A percentile compares a stretch with the other conserved stretches of the same genome.
These are phyloP conservation scores for Paramuricea clavata DNA, from an alignment of 92 coral and sea anemone species.

Conservation along the genomic window DNA sequence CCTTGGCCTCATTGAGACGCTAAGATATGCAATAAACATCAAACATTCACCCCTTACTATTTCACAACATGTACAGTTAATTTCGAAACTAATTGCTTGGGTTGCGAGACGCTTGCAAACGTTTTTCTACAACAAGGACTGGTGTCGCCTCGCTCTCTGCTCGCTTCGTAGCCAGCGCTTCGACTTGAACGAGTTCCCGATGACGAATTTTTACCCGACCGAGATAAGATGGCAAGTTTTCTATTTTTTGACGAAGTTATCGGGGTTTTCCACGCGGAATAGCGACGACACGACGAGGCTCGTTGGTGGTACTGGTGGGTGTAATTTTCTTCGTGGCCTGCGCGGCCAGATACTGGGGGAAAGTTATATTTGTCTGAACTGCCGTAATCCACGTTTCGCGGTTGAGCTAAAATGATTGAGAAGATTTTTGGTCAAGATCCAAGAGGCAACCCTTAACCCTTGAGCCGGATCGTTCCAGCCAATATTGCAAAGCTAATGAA, in stretches of 20 bases:
- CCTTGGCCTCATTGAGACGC: background rate
- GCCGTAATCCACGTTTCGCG: background rate
- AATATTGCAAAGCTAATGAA: too few species aligned
- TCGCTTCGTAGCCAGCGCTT: background rate
- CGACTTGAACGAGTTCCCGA: background rate
- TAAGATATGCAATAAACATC: background rate
- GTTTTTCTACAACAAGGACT: slow-evolving; percentile 18
- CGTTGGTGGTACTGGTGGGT: slow-evolving; percentile 13
- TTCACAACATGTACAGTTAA: slow-evolving; percentile 36
- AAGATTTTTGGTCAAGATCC: too few species aligned
- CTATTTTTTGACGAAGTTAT: background rate
- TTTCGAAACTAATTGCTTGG: slow-evolving; percentile 47
- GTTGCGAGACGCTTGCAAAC: slow-evolving; percentile 3
- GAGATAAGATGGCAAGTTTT: background rate
- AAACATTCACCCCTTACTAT: background rate
- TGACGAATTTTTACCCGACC: background rate
- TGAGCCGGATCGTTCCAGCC: too few species aligned
- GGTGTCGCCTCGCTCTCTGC: background rate
- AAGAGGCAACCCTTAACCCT: too few species aligned
- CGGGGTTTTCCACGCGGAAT: slow-evolving; percentile 20
- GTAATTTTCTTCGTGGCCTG: background rate
- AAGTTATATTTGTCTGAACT: slow-evolving; percentile 24
- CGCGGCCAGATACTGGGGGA: slow-evolving; percentile 28
- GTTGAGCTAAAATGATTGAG: background rate
- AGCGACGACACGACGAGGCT: slow-evolving; percentile 10